Evolutionary conservation across 1,140 invertebrate species (phyloP).

Genomic region (Matsumurasca onukii): DNA sequence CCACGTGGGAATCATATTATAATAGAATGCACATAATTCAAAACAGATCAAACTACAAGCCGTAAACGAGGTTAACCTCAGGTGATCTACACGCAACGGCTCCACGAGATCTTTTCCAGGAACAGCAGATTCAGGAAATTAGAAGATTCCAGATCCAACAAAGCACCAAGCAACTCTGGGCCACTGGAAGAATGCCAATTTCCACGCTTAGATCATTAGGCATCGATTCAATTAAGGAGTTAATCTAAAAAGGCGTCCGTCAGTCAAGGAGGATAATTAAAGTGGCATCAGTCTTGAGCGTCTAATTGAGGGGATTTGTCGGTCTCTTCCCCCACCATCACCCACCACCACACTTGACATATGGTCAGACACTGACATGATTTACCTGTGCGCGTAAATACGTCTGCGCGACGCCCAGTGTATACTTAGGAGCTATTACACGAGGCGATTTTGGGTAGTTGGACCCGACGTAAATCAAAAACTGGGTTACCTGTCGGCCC

Average conservation of each 20-base stretch:
- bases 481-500: neutral
- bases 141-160: too few relatives aligned
- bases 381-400: neutral
- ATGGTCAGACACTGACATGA: neutral
- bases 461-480: neutral
- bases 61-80: too few relatives aligned
- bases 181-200: too few relatives aligned
- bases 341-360: too few relatives aligned
- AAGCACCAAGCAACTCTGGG: too few relatives aligned
- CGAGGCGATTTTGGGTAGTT: neutral
- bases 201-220: neutral
- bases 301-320: neutral
- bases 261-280: neutral
- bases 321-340: too few relatives aligned
- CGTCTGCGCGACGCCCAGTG: neutral
- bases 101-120: too few relatives aligned
- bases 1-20: too few relatives aligned
- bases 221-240: neutral
- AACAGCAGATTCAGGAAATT: too few relatives aligned
- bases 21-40: too few relatives aligned
- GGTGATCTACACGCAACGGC: too few relatives aligned
- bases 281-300: neutral
- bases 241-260: neutral
- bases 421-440: neutral
- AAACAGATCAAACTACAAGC: too few relatives aligned